phyloP scores from a whole-genome alignment of 1,140 invertebrate species.

The Sweltsa coloradensis region DNA sequence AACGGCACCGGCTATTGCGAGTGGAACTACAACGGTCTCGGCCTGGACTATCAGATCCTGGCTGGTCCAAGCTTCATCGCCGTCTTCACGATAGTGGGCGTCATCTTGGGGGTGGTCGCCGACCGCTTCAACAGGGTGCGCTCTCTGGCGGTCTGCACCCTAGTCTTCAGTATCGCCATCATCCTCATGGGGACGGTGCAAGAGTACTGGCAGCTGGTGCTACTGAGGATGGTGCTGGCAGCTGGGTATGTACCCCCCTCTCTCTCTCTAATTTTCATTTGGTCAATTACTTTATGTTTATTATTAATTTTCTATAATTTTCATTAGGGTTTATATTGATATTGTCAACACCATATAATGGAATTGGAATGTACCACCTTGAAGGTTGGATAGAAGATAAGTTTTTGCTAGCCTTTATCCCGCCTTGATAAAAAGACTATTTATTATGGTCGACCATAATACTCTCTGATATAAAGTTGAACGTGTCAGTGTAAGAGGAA shows the following conservation, averaged over 20 bases:
- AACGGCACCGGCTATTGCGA: conserved; percentile 68
- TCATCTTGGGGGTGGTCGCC: conserved; percentile 72
- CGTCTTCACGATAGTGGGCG: conserved; percentile 76
- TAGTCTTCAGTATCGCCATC: conserved; percentile 71
- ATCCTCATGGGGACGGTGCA: conserved; percentile 68
- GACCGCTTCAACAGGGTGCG: conserved; percentile 60
- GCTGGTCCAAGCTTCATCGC: conserved; percentile 86
- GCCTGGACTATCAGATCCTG: conserved; percentile 81
- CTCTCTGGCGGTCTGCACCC: conserved; percentile 59
- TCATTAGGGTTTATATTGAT: conserved; percentile 4
- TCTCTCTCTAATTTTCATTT: neutral
- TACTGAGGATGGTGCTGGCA: conserved; percentile 75
- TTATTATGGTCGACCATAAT: too few relatives aligned
- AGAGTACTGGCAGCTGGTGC: conserved; percentile 82
- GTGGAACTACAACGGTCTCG: conserved; percentile 86
- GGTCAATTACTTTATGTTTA: conserved; percentile 3
- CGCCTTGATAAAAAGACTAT: too few relatives aligned
- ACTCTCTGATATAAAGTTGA: too few relatives aligned
- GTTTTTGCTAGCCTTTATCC: too few relatives aligned
- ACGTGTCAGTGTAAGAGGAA: too few relatives aligned
- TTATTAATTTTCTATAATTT: conserved; percentile 7
- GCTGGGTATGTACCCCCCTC: conserved; percentile 46
- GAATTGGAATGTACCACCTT: too few relatives aligned
- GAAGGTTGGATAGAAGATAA: too few relatives aligned
- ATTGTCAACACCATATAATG: neutral